These are phyloP conservation scores for Dryocosmus kuriphilus DNA, from an alignment of 2,888 invertebrate species.

Conservation along the genomic window DNA sequence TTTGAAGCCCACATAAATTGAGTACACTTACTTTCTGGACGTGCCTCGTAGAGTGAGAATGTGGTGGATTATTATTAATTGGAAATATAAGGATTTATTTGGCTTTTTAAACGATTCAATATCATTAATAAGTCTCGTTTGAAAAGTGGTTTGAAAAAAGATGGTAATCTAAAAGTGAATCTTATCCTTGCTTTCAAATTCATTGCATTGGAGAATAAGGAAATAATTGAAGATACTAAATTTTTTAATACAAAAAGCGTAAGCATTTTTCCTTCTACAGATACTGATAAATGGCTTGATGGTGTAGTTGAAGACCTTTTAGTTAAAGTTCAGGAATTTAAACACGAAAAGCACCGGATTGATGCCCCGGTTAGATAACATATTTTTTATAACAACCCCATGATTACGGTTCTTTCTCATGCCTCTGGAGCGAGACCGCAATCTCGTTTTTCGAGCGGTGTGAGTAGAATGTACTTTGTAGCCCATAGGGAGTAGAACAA, in stretches of 20 bases:
- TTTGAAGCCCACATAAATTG: too few species aligned
- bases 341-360: constrained; percentile 53
- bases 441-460: too few species aligned
- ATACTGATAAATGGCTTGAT: constrained; percentile 38
- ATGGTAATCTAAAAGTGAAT: constrained; percentile 46
- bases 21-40: too few species aligned
- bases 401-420: too few species aligned
- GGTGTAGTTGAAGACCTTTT: constrained; percentile 20
- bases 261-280: constrained; percentile 39
- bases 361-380: too few species aligned
- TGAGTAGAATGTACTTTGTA: too few species aligned
- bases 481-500: too few species aligned
- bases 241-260: constrained; percentile 41
- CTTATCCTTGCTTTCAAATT: constrained; percentile 41
- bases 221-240: constrained; percentile 33
- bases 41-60: too few species aligned
- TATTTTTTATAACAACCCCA: too few species aligned
- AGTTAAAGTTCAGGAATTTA: constrained; percentile 50
- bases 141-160: constrained; percentile 39
- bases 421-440: too few species aligned
- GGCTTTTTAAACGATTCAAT: constrained; percentile 40
- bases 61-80: constrained; percentile 39
- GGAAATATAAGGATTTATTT: constrained; percentile 38
- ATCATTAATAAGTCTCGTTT: constrained; percentile 14
- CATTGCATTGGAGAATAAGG: constrained; percentile 17